Evolutionary conservation across 1,140 invertebrate genomes (phyloP).

Genomic region (Melipona quadrifasciata): DNA sequence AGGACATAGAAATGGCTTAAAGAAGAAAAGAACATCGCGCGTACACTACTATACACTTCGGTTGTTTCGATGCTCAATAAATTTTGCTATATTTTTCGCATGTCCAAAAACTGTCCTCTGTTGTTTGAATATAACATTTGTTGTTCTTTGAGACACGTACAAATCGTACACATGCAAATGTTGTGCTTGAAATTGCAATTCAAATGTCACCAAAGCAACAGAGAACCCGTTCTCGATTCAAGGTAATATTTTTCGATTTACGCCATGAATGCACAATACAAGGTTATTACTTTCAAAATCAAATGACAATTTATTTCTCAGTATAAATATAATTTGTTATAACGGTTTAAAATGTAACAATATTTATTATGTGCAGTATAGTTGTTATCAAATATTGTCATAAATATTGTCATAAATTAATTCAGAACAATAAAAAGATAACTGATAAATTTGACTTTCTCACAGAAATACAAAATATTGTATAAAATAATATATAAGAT

Average conservation of each 20-base stretch:
- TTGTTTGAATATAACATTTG: not conserved
- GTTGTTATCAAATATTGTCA: not conserved
- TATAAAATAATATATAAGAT: not conserved
- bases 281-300: constrained; percentile 15
- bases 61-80: constrained; percentile 21
- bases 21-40: constrained; percentile 34
- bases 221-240: constrained; percentile 72
- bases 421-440: not conserved
- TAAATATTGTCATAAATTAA: not conserved
- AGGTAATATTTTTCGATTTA: constrained; percentile 66
- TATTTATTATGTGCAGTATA: not conserved
- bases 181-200: constrained; percentile 46
- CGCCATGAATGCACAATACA: not conserved
- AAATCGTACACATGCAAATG: constrained; percentile 35
- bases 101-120: not conserved
- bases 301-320: not conserved
- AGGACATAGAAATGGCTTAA: constrained; percentile 53
- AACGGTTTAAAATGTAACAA: not conserved
- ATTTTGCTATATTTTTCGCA: constrained; percentile 21
- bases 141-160: constrained; percentile 9
- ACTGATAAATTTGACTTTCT: not conserved
- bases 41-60: not conserved
- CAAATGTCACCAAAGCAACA: constrained; percentile 74
- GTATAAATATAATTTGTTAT: not conserved
- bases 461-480: not conserved